Conservation (phyloP, 2,113 vertebrate genomes). For the Vidua macroura region DNA sequence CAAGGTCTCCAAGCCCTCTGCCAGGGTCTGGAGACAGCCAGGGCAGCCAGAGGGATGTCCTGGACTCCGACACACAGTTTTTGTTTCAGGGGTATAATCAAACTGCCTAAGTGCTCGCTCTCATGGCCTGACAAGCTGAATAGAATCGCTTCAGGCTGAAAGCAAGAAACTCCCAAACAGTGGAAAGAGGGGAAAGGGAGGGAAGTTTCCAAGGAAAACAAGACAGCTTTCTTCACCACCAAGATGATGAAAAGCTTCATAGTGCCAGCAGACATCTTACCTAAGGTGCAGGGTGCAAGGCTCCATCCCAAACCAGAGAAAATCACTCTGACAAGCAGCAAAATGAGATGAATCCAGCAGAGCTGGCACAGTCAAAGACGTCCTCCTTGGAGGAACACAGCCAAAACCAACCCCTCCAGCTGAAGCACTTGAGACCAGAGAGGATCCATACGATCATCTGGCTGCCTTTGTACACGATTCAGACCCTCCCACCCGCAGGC, state of each 20-base stretch:
- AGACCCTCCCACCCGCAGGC: accelerated
- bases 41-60: too few relatives aligned
- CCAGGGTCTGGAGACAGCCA: too few relatives aligned
- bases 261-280: background rate
- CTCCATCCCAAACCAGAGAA: background rate
- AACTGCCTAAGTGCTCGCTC: background rate
- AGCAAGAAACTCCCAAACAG: background rate
- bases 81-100: background rate
- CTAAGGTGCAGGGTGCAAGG: background rate
- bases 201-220: background rate
- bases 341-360: background rate
- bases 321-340: background rate
- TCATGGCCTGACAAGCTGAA: background rate
- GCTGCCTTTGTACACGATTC: accelerated
- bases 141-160: background rate
- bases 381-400: background rate
- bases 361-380: accelerated
- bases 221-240: background rate
- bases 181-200: background rate
- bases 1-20: too few relatives aligned
- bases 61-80: too few relatives aligned
- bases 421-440: background rate
- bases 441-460: accelerated
- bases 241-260: accelerated
- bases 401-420: background rate